Evolutionary conservation across 2,113 vertebrate species (phyloP), one percentile per base, ranked within the genome.

Genomic region (Cheilinus undulatus): DNA sequence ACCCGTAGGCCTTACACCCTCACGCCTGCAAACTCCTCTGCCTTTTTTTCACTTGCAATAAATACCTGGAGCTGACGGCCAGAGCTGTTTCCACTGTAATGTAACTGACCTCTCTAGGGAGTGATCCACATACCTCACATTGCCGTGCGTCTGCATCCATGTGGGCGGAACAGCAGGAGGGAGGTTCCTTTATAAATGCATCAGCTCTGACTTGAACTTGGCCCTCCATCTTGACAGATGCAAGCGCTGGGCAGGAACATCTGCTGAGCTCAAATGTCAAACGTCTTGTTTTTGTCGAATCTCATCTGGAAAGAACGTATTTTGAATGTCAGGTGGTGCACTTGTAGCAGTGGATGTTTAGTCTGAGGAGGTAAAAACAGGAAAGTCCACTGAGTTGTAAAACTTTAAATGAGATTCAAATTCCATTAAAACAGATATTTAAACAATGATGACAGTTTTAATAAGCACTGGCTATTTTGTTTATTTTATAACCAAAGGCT

Each of bases 51-150:
- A n/a, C 70, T 49, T 13, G 58, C 62, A 83, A 69, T 90, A 89
- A 91, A 90, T 89, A 83, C 69, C 53, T 80, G 36, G 17, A 57
- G 86, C 78, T 84, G 80, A 76, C 49, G 17, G 51, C 30, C 61
- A 10, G 42, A 36, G 19, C 51, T 46, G 68, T 82, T 86, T 89
- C 72, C 86, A 82, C 38, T 66, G n/a, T 74, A 82, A 69, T 38
- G 54, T 48, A 82, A 76, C 34, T 65, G 74, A 49, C 77, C 63
- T 84, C 73, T 73, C 27, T n/a, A 40, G 72, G 73, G 60, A 79
- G 57, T 15, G 19, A 45, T 58, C 51, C 26, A 30, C 73, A 88
- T 88, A 70, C 78, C 65, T 73, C 40, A 61, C 58, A 69, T 71
- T 56, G 26, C 26, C 57, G 67, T 10, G 8, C n/a, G 48, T 84